A percentile compares a stretch with the other conserved stretches of the same genome.
These are phyloP conservation scores for Thamnophis elegans DNA, from an alignment of 2,797 vertebrate genomes.

Conservation along the genomic window DNA sequence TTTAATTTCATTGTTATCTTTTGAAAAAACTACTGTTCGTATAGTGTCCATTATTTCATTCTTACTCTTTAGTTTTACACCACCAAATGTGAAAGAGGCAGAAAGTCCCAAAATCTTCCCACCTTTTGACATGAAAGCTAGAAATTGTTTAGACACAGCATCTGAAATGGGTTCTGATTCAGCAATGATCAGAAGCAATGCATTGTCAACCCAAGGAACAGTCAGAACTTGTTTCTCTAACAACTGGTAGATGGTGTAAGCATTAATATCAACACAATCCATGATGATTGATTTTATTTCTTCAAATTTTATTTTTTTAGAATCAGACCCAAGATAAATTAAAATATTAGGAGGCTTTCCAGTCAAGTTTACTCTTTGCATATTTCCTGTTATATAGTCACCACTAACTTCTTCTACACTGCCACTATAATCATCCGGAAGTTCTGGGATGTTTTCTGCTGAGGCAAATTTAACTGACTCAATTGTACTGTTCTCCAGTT, in stretches of 20 bases:
- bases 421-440: conserved; percentile 72
- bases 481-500: conserved; percentile 92
- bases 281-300: conserved; percentile 71
- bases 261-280: conserved; percentile 79
- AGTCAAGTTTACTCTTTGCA: conserved; percentile 27
- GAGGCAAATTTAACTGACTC: conserved; percentile 88
- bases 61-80: conserved; percentile 70
- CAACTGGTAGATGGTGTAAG: conserved; percentile 83
- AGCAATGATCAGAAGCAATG: conserved; percentile 83
- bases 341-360: conserved; percentile 87
- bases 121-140: conserved; percentile 81
- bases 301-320: conserved; percentile 66
- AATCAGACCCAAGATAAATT: conserved; percentile 76
- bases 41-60: conserved; percentile 54
- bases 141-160: conserved; percentile 74
- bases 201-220: conserved; percentile 86
- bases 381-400: not conserved
- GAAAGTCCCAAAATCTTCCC: conserved; percentile 85
- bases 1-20: conserved; percentile 69
- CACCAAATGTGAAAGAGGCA: conserved; percentile 77
- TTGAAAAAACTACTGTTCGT: conserved; percentile 77
- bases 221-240: conserved; percentile 74
- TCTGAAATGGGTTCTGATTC: conserved; percentile 70
- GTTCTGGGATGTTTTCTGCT: conserved; percentile 85
- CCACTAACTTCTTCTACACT: conserved; percentile 17